phyloP scores from a whole-genome alignment of 2,888 invertebrate genomes.

The Polyommatus icarus region DNA sequence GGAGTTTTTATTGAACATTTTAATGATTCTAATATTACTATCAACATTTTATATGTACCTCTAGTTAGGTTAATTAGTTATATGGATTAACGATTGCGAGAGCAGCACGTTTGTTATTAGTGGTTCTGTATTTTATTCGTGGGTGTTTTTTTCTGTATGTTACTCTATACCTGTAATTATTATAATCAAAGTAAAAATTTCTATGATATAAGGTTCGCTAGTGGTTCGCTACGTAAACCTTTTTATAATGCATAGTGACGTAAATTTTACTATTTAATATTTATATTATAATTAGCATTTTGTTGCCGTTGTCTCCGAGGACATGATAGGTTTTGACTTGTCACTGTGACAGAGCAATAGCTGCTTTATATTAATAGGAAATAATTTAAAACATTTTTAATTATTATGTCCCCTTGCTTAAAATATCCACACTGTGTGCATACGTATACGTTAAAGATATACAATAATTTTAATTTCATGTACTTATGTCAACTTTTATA shows the following conservation, averaged over 20 bases:
- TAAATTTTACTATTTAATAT: background rate
- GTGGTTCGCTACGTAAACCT: too few relatives aligned
- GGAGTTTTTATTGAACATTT: slow-evolving; percentile 59
- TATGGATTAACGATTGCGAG: slow-evolving; percentile 56
- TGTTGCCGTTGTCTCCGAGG: background rate
- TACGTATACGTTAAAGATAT: too few relatives aligned
- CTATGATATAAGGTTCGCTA: background rate
- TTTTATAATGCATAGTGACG: background rate
- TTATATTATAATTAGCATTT: background rate
- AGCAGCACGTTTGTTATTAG: slow-evolving; percentile 20
- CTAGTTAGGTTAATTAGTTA: slow-evolving; percentile 68
- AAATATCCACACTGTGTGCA: too few relatives aligned
- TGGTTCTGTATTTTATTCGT: slow-evolving; percentile 36
- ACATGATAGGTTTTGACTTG: background rate
- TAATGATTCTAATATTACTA: slow-evolving; percentile 65
- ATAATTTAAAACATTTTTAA: background rate
- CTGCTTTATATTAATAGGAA: background rate
- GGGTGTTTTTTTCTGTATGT: too few relatives aligned
- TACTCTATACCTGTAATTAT: too few relatives aligned
- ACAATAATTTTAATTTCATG: too few relatives aligned
- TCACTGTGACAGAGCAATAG: background rate
- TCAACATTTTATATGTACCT: slow-evolving; percentile 58
- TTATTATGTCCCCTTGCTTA: background rate
- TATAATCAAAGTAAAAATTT: background rate
- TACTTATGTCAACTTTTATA: too few relatives aligned